Percentiles rank a stretch among this genome's conserved stretches.
Evolutionary conservation across 1,140 invertebrate genomes (phyloP).

Genomic region (Mesaphorura yosii): DNA sequence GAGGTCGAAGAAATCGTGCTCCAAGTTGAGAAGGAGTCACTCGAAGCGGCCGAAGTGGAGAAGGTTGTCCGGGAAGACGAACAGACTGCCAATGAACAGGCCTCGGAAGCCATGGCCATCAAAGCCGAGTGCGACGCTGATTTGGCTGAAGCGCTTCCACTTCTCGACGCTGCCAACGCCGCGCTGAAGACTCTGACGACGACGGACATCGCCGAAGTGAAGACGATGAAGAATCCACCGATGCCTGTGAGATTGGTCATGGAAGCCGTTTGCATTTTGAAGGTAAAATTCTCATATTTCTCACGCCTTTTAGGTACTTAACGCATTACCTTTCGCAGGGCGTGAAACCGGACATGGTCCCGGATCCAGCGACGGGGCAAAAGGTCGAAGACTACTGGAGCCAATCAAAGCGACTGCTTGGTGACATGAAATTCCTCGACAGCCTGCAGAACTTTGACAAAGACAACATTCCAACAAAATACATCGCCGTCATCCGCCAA

Average conservation of each 20-base stretch:
- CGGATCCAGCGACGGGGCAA: conserved; percentile 60
- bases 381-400: conserved; percentile 88
- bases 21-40: conserved; percentile 68
- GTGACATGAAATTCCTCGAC: conserved; percentile 81
- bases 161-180: conserved; percentile 73
- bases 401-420: conserved; percentile 75
- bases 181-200: conserved; percentile 85
- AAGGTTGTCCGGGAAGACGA: conserved; percentile 54
- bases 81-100: conserved; percentile 57
- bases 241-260: conserved; percentile 84
- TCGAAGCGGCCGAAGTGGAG: conserved; percentile 59
- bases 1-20: conserved; percentile 68
- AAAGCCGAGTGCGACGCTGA: conserved; percentile 92
- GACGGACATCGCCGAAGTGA: conserved; percentile 85
- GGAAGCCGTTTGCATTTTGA: conserved; percentile 90
- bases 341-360: conserved; percentile 69
- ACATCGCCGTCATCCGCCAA: conserved; percentile 74
- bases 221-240: conserved; percentile 96
- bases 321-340: conserved; percentile 41
- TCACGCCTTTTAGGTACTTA: conserved; percentile 1
- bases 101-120: conserved; percentile 68
- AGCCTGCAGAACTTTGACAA: conserved; percentile 77
- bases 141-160: conserved; percentile 83
- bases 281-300: conserved; percentile 44
- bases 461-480: conserved; percentile 68